Base-by-base conservation (phyloP, 1,140 invertebrate genomes). In the Arion vulgaris region DNA sequence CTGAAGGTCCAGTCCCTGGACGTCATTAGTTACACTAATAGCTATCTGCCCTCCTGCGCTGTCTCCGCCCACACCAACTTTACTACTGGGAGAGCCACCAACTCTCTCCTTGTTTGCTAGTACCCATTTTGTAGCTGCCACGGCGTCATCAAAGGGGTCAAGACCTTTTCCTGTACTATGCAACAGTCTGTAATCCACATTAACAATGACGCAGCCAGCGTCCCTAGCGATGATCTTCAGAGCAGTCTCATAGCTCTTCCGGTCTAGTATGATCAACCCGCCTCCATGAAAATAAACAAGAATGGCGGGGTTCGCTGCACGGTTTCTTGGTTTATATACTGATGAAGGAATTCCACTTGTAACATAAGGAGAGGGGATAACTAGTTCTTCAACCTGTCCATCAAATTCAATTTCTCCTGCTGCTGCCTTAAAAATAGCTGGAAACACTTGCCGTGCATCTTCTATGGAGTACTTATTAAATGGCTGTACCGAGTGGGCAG, bases 51-150 rank as follows among this genome's bases (percentile, higher is more conserved):
- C 74, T 53, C 74, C 74, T 26, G 74, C 41, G 36, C 74, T 77
- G 53, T 77, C 74, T 34, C 74, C 74, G 15, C 74, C 74, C 1
- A 77, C 53, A 9, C 74, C 74, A 34, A 77, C 74, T 32, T 77
- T 77, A 34, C 74, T 77, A 7, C 57, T 34, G 15, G 53, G 45
- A 1, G 1, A 9, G 34, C 74, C 74, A n/a, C 74, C 74, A 23
- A 77, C 2, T 2, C 9, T 32, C 28, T 57, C 74, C 34, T 32
- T 51, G 53, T 77, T 77, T 28, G 53, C 74, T 49, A 77, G 41
- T 15, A 77, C 45, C 74, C 74, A 77, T 32, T 34, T 77, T 17
- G 74, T 39, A 34, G 36, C 74, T 0, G 1, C 13, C 0, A 77
- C 74, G 11, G 49, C 45, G 49, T 77, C 74, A 39, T 77, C 53